phyloP scores from a whole-genome alignment of 1,140 invertebrate genomes.

The Micrasema longulum region DNA sequence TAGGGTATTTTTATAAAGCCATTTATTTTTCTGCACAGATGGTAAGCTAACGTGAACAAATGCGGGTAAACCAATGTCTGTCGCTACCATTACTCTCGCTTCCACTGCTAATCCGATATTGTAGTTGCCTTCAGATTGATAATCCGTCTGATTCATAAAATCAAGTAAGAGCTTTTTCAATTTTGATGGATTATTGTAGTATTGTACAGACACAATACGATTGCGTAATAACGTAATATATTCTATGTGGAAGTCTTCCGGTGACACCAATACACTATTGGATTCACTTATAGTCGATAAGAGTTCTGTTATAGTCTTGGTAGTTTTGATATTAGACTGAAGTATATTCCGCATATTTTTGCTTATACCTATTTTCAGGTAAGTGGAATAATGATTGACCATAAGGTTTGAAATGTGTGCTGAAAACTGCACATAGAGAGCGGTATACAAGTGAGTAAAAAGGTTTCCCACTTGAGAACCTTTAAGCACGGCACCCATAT shows the following conservation, averaged over 20 bases:
- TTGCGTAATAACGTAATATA: slow-evolving; percentile 10
- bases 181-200: neutral
- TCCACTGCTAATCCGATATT: slow-evolving; percentile 46
- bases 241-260: slow-evolving; percentile 27
- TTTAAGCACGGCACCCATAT: slow-evolving; percentile 53
- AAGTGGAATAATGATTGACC: slow-evolving; percentile 36
- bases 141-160: neutral
- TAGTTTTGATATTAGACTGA: neutral
- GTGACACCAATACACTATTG: neutral
- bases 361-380: slow-evolving; percentile 46
- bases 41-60: slow-evolving; percentile 58
- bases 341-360: slow-evolving; percentile 40
- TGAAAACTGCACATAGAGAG: slow-evolving; percentile 39
- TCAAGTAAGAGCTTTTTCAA: neutral
- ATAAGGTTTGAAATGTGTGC: slow-evolving; percentile 41
- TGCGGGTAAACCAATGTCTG: slow-evolving; percentile 63
- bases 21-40: slow-evolving; percentile 48
- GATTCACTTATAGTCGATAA: neutral
- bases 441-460: slow-evolving; percentile 11
- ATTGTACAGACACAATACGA: slow-evolving; percentile 28
- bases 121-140: slow-evolving; percentile 32
- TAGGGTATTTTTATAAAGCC: neutral
- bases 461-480: slow-evolving; percentile 34
- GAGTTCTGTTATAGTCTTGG: neutral
- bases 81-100: slow-evolving; percentile 56